Evolutionary conservation across 2,113 vertebrate genomes (phyloP), one percentile per base, ranked within the genome.

Genomic region (Lepisosteus oculatus): DNA sequence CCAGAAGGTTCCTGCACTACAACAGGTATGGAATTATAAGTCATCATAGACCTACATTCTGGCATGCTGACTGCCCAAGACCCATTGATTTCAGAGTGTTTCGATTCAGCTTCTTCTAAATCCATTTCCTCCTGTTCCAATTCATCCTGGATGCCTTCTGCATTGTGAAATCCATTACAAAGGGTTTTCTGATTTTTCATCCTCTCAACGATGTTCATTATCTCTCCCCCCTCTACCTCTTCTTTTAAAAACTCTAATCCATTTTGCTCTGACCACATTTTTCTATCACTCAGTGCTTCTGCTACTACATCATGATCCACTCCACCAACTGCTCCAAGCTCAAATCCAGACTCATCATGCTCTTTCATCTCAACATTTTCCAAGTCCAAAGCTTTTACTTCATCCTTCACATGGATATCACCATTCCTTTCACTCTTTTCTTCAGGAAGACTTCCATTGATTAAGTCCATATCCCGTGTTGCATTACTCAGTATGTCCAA

Each of bases 401-500:
- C 87, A 13, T 93, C 88, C 44, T 80, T 65, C 47, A 80, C 68
- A 56, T 78, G 83, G 45, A 82, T 59, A 14, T 79, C 87, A 83
- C 90, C 92, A 61, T 89, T 93, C 71, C 79, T 82, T 68, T 92
- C 90, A 44, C 73, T 65, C 56, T 89, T 85, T 62, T 88, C 91
- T 66, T 82, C 78, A 9, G 87, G 80, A 44, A 91, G 79, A 80
- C 87, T 92, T 70, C 92, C 88, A 84, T 86, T 94, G 76, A 96
- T 88, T 74, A 89, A 87, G 55, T 91, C 89, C 17, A 95, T 91
- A 70, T 95, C 94, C 83, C 90, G 94, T 29, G 92, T 91, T 76
- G 95, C 93, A 68, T 90, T 95, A 74, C 92, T 90, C 78, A 98
- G 81, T 79, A 98, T 93, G 77, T 96, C 95, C 74, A 98, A 85